These are phyloP conservation scores for Oreochromis aureus DNA, from an alignment of 2,113 vertebrate species.

Conservation along the genomic window DNA sequence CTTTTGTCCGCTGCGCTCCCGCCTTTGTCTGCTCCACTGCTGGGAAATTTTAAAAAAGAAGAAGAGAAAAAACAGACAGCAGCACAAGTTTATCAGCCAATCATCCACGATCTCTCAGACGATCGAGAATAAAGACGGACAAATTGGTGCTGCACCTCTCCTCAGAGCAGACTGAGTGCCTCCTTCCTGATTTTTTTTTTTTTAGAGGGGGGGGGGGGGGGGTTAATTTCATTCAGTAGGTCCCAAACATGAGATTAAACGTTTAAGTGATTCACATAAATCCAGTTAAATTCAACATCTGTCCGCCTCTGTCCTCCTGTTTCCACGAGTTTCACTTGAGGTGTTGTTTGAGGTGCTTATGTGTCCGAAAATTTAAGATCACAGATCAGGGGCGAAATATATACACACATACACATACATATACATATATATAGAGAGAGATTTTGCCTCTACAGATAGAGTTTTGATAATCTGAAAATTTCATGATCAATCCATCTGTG, in stretches of 20 bases:
- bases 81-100: neutral
- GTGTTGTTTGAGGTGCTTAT: neutral
- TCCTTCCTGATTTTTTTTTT: neutral
- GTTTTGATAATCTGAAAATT: neutral
- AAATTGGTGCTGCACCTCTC: neutral
- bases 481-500: neutral
- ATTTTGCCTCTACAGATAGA: neutral
- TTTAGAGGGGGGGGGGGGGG: neutral
- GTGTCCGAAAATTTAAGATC: neutral
- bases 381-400: neutral
- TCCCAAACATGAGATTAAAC: neutral
- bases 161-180: neutral
- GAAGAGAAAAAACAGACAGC: neutral
- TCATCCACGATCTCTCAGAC: neutral
- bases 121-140: neutral
- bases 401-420: neutral
- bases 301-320: neutral
- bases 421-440: accelerated
- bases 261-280: neutral
- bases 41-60: neutral
- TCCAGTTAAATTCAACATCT: neutral
- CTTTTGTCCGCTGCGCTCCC: slow-evolving; percentile 42
- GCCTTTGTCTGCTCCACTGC: slow-evolving; percentile 24
- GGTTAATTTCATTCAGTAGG: neutral
- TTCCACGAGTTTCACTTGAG: neutral